These are phyloP conservation scores for Progne subis DNA, from an alignment of 2,113 vertebrate genomes.

Conservation along the genomic window DNA sequence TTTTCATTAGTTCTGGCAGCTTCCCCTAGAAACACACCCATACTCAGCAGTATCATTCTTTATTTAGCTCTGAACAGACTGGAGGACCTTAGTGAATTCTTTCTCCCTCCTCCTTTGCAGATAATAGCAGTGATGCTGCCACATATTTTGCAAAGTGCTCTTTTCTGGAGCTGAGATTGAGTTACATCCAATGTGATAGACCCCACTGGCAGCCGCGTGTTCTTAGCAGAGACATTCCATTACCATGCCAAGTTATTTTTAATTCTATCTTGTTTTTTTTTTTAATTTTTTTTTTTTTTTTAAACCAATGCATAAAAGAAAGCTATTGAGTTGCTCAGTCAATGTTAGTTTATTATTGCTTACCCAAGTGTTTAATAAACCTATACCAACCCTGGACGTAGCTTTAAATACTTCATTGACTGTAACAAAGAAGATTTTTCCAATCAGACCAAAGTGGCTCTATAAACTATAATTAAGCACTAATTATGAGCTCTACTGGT, in stretches of 20 bases:
- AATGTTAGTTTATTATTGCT: slow-evolving; percentile 78
- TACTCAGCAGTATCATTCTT: slow-evolving; percentile 59
- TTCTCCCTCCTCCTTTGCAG: slow-evolving; percentile 38
- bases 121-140: slow-evolving; percentile 4
- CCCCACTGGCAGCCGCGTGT: background rate
- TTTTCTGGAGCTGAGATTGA: slow-evolving; percentile 54
- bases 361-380: slow-evolving; percentile 81
- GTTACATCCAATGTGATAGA: slow-evolving; percentile 29
- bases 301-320: slow-evolving; percentile 56
- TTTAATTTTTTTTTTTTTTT: background rate
- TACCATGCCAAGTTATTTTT: slow-evolving; percentile 65
- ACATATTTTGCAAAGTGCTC: slow-evolving; percentile 40
- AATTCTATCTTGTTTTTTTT: slow-evolving; percentile 39
- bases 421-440: slow-evolving; percentile 75
- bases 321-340: slow-evolving; percentile 70
- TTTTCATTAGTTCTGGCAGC: slow-evolving; percentile 59
- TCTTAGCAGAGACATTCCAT: slow-evolving; percentile 27
- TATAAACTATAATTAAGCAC: slow-evolving; percentile 79
- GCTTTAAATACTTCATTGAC: slow-evolving; percentile 77
- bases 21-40: slow-evolving; percentile 20
- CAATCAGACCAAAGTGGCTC: slow-evolving; percentile 70
- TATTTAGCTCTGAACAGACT: slow-evolving; percentile 65
- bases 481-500: slow-evolving; percentile 74
- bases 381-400: slow-evolving; percentile 42
- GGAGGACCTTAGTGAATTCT: slow-evolving; percentile 35